Evolutionary conservation across 2,888 invertebrate species (phyloP).

Genomic region (Diarsia dahlii): DNA sequence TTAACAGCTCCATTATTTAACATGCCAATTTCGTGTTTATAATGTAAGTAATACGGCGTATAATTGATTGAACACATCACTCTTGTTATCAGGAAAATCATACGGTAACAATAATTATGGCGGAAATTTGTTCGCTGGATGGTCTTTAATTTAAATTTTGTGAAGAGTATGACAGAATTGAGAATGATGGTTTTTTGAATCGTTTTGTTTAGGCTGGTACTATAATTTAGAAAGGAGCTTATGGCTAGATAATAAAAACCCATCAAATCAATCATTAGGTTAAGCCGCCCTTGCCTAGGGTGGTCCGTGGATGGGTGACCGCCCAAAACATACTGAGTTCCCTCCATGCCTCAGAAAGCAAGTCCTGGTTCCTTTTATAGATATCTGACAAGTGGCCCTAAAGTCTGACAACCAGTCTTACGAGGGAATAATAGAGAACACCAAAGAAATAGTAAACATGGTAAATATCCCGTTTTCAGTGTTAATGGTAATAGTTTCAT

Average conservation of each 20-base stretch:
- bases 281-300: no score
- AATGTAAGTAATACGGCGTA: slow-evolving; percentile 37
- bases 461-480: no score
- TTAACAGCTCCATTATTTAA: slow-evolving; percentile 47
- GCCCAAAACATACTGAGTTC: no score
- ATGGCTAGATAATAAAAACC: no score
- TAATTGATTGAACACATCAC: slow-evolving; percentile 53
- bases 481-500: not conserved
- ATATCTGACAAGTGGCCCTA: no score
- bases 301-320: no score
- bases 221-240: not conserved
- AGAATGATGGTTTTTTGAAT: not conserved
- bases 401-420: no score
- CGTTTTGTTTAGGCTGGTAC: not conserved
- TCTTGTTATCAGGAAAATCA: slow-evolving; percentile 53
- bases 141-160: slow-evolving; percentile 27
- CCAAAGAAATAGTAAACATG: no score
- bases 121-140: slow-evolving; percentile 42
- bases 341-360: no score
- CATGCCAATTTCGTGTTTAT: slow-evolving; percentile 48
- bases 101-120: slow-evolving; percentile 41
- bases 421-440: no score
- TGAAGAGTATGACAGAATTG: slow-evolving; percentile 3
- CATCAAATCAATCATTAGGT: no score
- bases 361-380: no score